These are phyloP conservation scores for Pelobates cultripes DNA, from an alignment of 2,797 vertebrate genomes.

Conservation along the genomic window DNA sequence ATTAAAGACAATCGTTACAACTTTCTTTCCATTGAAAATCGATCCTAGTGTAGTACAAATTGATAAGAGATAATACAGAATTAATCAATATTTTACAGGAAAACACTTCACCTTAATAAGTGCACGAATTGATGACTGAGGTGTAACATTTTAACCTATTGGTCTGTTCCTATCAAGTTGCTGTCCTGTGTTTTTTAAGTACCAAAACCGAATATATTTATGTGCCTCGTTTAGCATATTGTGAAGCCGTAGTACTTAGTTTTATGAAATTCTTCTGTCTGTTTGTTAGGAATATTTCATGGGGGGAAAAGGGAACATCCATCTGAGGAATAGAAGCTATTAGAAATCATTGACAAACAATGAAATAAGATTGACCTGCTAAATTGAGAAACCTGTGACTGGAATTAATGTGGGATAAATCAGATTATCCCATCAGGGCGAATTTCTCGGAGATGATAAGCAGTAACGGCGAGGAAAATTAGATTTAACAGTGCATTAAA, in stretches of 20 bases:
- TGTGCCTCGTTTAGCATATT: not conserved
- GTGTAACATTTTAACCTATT: too few relatives aligned
- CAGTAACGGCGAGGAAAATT: constrained; percentile 53
- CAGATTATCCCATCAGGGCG: constrained; percentile 52
- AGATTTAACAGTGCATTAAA: constrained; percentile 57
- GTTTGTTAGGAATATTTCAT: not conserved
- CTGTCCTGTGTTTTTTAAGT: too few relatives aligned
- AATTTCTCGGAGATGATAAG: constrained; percentile 47
- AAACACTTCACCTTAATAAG: too few relatives aligned
- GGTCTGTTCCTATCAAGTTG: too few relatives aligned
- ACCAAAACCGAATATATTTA: too few relatives aligned
- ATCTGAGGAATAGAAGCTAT: constrained; percentile 17
- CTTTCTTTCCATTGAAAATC: too few relatives aligned
- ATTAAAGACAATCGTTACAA: too few relatives aligned
- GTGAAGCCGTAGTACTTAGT: not conserved
- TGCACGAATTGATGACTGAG: too few relatives aligned
- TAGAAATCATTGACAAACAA: constrained; percentile 53
- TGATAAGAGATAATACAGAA: too few relatives aligned
- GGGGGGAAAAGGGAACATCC: constrained; percentile 4
- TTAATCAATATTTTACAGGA: too few relatives aligned
- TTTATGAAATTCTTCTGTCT: not conserved
- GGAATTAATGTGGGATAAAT: constrained; percentile 54
- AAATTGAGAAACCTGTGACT: constrained; percentile 57
- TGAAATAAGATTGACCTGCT: constrained; percentile 56
- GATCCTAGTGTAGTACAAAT: too few relatives aligned